phyloP scores from a whole-genome alignment of 2,113 vertebrate genomes.

The rat (Rattus norvegicus) region DNA sequence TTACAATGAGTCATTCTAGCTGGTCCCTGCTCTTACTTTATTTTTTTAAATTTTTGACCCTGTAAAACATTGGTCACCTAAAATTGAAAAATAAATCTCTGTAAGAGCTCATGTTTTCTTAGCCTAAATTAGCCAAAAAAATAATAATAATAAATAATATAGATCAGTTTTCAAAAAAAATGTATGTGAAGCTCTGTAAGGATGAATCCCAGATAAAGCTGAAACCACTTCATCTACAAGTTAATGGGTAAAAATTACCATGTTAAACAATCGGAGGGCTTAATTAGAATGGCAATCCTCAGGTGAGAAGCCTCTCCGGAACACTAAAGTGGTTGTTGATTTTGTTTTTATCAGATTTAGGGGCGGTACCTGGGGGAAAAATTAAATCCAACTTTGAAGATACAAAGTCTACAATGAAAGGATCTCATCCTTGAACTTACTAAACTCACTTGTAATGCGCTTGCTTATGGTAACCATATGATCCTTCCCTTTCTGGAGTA shows the following conservation, averaged over 20 bases:
- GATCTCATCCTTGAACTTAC: neutral
- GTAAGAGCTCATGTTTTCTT: neutral
- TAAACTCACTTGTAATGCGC: neutral
- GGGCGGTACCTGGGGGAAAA: constrained; percentile 32
- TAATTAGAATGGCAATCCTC: constrained; percentile 73
- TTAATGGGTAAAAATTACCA: constrained; percentile 73
- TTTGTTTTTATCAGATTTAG: constrained; percentile 57
- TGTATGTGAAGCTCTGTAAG: constrained; percentile 1
- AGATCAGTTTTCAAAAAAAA: constrained; percentile 20
- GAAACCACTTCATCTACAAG: constrained; percentile 75
- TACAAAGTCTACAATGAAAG: neutral
- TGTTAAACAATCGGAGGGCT: constrained; percentile 69
- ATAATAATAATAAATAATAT: neutral
- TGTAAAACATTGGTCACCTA: neutral
- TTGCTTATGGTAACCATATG: neutral
- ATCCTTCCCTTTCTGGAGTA: neutral
- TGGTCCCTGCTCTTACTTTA: neutral
- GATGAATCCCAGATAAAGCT: constrained; percentile 60
- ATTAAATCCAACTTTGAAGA: constrained; percentile 23
- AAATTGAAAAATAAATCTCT: neutral
- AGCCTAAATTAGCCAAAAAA: constrained; percentile 4
- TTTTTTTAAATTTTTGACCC: neutral
- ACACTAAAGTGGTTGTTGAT: constrained; percentile 59
- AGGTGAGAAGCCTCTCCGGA: constrained; percentile 58
- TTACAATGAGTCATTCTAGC: accelerated